phyloP scores from a whole-genome alignment of 2,113 vertebrate species.

The Galemys pyrenaicus region DNA sequence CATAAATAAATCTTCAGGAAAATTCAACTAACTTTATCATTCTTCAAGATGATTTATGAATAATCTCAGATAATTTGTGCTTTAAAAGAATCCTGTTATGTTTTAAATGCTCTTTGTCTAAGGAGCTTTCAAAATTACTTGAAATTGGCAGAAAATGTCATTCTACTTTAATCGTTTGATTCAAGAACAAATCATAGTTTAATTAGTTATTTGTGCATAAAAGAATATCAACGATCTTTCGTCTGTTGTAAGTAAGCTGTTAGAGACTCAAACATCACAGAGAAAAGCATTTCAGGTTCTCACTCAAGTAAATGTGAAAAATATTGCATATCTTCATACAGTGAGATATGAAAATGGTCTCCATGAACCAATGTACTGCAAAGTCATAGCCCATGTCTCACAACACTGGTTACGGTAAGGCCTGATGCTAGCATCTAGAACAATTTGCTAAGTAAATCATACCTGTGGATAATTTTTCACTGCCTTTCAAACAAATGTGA shows the following conservation, averaged over 20 bases:
- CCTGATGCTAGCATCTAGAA: neutral
- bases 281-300: conserved; percentile 74
- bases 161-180: conserved; percentile 71
- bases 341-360: conserved; percentile 46
- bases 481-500: conserved; percentile 33
- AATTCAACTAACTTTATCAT: conserved; percentile 88
- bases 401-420: neutral
- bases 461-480: neutral
- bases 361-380: conserved; percentile 70
- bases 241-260: conserved; percentile 58
- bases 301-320: conserved; percentile 59
- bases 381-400: conserved; percentile 41
- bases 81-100: conserved; percentile 82
- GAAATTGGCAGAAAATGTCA: conserved; percentile 68
- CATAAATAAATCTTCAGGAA: too few relatives aligned
- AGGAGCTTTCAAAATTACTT: conserved; percentile 79
- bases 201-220: conserved; percentile 64
- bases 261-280: conserved; percentile 74
- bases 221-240: conserved; percentile 58
- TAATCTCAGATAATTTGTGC: conserved; percentile 83
- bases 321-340: neutral
- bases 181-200: conserved; percentile 71
- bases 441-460: neutral
- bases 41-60: conserved; percentile 86
- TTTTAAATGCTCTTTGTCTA: conserved; percentile 79